phyloP scores from a whole-genome alignment of 2,797 vertebrate species.

The Liparis tanakae region DNA sequence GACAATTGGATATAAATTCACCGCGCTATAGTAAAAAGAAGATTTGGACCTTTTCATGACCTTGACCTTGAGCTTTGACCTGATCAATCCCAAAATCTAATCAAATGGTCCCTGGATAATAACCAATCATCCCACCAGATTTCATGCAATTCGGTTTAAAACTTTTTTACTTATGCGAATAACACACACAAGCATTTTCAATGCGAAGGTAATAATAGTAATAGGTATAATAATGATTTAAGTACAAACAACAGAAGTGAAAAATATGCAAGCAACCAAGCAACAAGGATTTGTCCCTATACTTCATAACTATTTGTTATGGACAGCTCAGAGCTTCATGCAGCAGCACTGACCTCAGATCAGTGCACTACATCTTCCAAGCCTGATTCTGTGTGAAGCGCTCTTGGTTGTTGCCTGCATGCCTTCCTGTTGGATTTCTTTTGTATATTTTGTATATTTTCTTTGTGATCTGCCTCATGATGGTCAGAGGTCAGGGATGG shows the following conservation, averaged over 20 bases:
- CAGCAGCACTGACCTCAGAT: conserved; percentile 37
- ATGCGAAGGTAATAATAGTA: too few relatives aligned
- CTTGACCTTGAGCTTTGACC: too few relatives aligned
- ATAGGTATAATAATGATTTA: neutral
- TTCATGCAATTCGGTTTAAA: too few relatives aligned
- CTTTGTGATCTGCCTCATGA: conserved; percentile 31
- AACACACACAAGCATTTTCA: too few relatives aligned
- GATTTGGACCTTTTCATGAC: too few relatives aligned
- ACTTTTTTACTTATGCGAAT: too few relatives aligned
- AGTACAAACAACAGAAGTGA: neutral
- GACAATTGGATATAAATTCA: too few relatives aligned
- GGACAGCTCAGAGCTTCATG: conserved; percentile 29
- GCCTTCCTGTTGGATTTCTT: neutral
- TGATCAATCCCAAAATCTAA: too few relatives aligned
- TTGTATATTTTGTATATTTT: neutral
- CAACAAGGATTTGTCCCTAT: neutral
- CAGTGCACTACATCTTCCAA: conserved; percentile 10
- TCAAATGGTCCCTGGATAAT: too few relatives aligned
- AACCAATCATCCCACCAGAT: too few relatives aligned
- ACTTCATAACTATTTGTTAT: conserved; percentile 9
- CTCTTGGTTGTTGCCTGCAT: neutral
- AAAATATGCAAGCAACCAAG: conserved; percentile 4
- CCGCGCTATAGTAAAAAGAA: too few relatives aligned
- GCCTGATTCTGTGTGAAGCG: neutral
- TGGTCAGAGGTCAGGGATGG: conserved; percentile 57